Evolutionary conservation across 1,140 invertebrate species (phyloP), one percentile per base, ranked within the genome.

Genomic region (Hyposmocoma kahamanoa): DNA sequence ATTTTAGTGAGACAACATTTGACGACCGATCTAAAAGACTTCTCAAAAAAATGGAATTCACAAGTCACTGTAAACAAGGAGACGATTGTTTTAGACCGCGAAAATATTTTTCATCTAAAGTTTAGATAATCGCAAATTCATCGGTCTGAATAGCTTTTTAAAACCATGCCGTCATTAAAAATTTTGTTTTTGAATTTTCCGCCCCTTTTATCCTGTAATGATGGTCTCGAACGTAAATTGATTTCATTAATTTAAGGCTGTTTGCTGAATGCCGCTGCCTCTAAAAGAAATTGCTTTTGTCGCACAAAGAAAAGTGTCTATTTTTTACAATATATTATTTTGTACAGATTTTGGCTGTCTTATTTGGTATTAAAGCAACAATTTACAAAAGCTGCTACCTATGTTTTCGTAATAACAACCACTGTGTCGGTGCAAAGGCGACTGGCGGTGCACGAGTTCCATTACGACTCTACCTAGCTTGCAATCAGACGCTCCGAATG

Each of bases 201-300:
- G 34, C 50, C 48, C 50, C 45, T 53, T 58, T 58, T 41, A 52
- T 56, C 53, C 30, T n/a, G 51, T 53, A 51, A 52, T 50, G 44
- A 47, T 50, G 42, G 53, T 43, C 22, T 13, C 43, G 34, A 34
- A 41, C 44, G 43, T 43, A 50, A 65, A 65, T 51, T 65, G 59
- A 61, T 65, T 59, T 54, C 53, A 62, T 62, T 66, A 62, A 61
- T 62, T 59, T 59, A 47, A 49, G 47, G 42, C 49, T 41, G 38
- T 21, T 41, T 34, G 8, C 20, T 18, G 20, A 47, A 46, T n/a
- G n/a, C n/a, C n/a, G n/a, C n/a, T n/a, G n/a, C n/a, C n/a, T n/a
- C n/a, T n/a, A n/a, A n/a, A n/a, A n/a, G n/a, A n/a, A n/a, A n/a
- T n/a, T n/a, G n/a, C n/a, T n/a, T n/a, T n/a, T n/a, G n/a, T n/a